Evolutionary conservation across 1,140 invertebrate species (phyloP), one percentile per base, ranked within the genome.

Genomic region (Caerostris darwini): DNA sequence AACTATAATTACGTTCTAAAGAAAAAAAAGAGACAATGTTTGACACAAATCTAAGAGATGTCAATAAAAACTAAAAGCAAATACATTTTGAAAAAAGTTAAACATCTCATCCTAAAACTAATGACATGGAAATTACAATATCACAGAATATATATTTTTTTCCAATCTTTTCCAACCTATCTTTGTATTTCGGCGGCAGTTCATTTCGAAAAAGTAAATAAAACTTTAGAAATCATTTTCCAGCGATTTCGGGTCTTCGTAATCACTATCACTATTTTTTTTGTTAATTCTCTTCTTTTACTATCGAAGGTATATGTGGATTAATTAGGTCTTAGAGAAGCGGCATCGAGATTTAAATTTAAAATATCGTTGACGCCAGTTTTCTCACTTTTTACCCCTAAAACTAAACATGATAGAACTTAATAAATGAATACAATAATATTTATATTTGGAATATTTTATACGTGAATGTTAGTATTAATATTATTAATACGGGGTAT

Each of bases 271-370:
- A 6, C 7, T 91, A 14, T 91, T 81, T 91, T 71, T 90, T 90
- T 34, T 34, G 34, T 34, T 34, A 34, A 34, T 34, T 34, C 14
- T 34, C 8, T 6, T 56, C 19, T 59, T 82, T 34, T 2, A 34
- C 34, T 34, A 34, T 34, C 7, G 67, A 77, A 82, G 90, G 67
- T 91, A 61, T 53, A 91, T 57, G 57, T n/a, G 5, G 71, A 57
- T 91, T 91, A 91, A 91, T 91, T 91, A 91, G 71, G 90, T 59
- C 71, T 91, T 91, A 82, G 71, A 81, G 19, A 91, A 57, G 53
- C 77, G 12, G 19, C 59, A 59, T 58, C 19, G 56, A 82, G 8
- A 59, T 56, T 57, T 81, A 61, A 50, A 91, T 81, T 91, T 50
- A 81, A 77, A 91, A 82, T 53, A 77, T 67, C 53, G 34, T 77